These are phyloP conservation scores for Argyresthia goedartella DNA, from an alignment of 2,888 invertebrate genomes.

Conservation along the genomic window DNA sequence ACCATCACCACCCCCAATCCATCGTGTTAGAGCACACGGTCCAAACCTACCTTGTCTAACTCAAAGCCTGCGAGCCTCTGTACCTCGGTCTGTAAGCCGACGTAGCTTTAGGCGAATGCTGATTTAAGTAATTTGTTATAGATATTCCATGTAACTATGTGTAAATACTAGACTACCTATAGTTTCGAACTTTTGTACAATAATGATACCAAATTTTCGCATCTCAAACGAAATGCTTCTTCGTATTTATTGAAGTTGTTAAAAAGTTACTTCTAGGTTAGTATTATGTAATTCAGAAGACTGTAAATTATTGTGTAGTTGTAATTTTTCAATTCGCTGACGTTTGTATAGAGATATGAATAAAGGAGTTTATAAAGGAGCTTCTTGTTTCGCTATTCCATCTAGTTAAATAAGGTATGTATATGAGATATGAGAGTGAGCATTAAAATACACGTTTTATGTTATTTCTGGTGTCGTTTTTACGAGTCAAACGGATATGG, in stretches of 20 bases:
- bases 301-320: conserved; percentile 68
- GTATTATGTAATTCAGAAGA: conserved; percentile 65
- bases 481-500: conserved; percentile 42
- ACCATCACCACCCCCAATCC: conserved; percentile 55
- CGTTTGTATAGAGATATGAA: conserved; percentile 64
- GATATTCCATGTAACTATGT: conserved; percentile 19
- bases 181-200: conserved; percentile 64
- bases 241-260: conserved; percentile 56
- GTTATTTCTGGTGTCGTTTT: conserved; percentile 53
- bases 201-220: conserved; percentile 67
- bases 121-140: conserved; percentile 30
- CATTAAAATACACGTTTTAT: conserved; percentile 29
- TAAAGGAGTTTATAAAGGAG: conserved; percentile 61
- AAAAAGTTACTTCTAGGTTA: conserved; percentile 21
- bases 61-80: neutral
- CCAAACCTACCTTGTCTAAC: conserved; percentile 62
- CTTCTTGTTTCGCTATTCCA: conserved; percentile 17
- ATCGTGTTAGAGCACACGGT: conserved; percentile 62
- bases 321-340: conserved; percentile 50
- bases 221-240: conserved; percentile 61
- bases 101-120: conserved; percentile 43
- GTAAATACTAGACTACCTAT: conserved; percentile 52
- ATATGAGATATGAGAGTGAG: conserved; percentile 20
- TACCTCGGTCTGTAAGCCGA: conserved; percentile 24
- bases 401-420: conserved; percentile 21